Evolutionary conservation across 2,888 invertebrate genomes (phyloP), one percentile per base, ranked within the genome.

Genomic region (Hypena proboscidalis): DNA sequence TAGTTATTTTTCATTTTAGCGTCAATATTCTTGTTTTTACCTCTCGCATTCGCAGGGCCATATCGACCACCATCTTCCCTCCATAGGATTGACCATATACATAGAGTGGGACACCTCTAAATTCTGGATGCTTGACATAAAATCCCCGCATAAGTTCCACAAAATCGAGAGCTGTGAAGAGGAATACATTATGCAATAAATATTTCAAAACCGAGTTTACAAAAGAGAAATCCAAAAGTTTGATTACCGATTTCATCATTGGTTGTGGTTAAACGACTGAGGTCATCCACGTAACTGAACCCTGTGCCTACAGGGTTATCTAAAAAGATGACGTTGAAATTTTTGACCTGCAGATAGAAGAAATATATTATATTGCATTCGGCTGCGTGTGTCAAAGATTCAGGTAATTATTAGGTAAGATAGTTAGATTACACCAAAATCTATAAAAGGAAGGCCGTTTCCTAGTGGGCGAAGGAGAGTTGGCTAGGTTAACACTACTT

Each of bases 231-330:
- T 3, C 1, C 0, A 21, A 1, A 1, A 3, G 7, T 26, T 13
- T 8, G 7, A 31, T 7, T 15, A 29, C 91, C 91, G 19, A 91
- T 91, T 74, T 84, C 67, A 47, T 85, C 81, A 48, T 91, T 91
- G 4, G 81, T 85, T 0, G 63, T 80, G 0, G 90, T 88, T 19
- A 90, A 69, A 15, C 59, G 67, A 4, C 41, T 53, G 0, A 49
- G 17, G 29, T 85, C 76, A 6, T 95, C 94, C 0, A 94, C 95
- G 73, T 96, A 97, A 74, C 97, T 97, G 83, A 92, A 97, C 0
- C 98, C 98, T 4, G 95, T 92, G 6, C 98, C 98, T 1, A 97
- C 97, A 1, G 98, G 98, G 80, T 97, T 97, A 74, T 98, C 98
- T 36, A 98, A 93, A 75, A 97, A 97, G 7, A 98, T 83, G 0